Percentiles rank a stretch among this genome's conserved stretches.
Conservation (phyloP, 2,888 invertebrate species). For the Lycophotia porphyrea region DNA sequence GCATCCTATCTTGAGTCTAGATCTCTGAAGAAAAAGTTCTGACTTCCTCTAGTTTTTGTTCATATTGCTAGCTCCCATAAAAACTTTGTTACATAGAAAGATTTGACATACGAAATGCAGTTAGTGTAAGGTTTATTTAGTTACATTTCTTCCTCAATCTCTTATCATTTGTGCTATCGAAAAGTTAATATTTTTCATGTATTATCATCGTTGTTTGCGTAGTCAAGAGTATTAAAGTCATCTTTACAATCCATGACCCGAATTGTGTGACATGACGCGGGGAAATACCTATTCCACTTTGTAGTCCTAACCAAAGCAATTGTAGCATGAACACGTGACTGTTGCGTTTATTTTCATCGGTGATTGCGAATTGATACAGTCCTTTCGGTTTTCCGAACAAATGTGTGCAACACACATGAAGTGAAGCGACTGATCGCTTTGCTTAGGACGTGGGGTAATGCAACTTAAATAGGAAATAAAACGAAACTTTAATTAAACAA, state of each 20-base stretch:
- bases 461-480: conserved; percentile 9
- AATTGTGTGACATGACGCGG: not conserved
- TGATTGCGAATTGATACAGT: too few species aligned
- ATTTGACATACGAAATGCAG: not conserved
- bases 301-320: not conserved
- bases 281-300: not conserved
- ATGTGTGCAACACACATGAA: not conserved
- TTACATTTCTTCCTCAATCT: not conserved
- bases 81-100: not conserved
- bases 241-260: not conserved
- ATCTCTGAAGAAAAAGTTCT: not conserved
- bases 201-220: not conserved
- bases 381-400: not conserved
- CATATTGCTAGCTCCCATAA: not conserved
- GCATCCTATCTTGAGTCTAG: not conserved
- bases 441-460: not conserved
- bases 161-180: too few species aligned
- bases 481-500: not conserved
- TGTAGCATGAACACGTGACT: not conserved
- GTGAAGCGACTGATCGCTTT: not conserved
- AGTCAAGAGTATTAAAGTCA: not conserved
- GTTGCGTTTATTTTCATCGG: not conserved
- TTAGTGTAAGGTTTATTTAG: not conserved
- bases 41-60: not conserved
- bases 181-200: not conserved